Conservation (phyloP, 2,888 invertebrate species). For the Leucophenga montana region DNA sequence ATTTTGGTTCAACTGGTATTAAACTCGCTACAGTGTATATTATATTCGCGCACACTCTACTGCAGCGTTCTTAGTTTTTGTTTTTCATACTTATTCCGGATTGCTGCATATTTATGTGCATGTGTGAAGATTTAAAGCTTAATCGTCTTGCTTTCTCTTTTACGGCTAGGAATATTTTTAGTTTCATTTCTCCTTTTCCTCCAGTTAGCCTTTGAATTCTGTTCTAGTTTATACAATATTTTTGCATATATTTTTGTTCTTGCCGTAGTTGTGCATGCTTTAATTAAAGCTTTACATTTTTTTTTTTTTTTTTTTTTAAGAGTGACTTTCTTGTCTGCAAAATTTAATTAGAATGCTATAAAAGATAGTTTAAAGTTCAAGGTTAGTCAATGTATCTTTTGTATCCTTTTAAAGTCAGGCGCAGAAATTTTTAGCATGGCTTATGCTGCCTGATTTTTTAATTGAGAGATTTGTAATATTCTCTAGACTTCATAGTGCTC, state of each 20-base stretch:
- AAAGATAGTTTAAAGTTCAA: constrained; percentile 5
- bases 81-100: neutral
- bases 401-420: too few species aligned
- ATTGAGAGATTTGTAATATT: too few species aligned
- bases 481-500: too few species aligned
- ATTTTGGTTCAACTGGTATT: too few species aligned
- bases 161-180: neutral
- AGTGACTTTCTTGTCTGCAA: too few species aligned
- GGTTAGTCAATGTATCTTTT: neutral
- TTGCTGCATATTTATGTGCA: neutral
- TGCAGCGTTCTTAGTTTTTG: too few species aligned
- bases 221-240: neutral
- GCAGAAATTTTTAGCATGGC: too few species aligned
- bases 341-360: too few species aligned
- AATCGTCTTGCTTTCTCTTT: constrained; percentile 11
- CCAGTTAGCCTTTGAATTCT: neutral
- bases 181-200: neutral
- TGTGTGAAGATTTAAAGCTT: constrained; percentile 23
- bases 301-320: too few species aligned
- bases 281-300: neutral
- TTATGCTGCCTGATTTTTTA: neutral
- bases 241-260: constrained; percentile 1
- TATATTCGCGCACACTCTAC: too few species aligned
- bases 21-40: too few species aligned
- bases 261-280: neutral